These are phyloP conservation scores for Tyto alba DNA, from an alignment of 2,113 vertebrate genomes.

Conservation along the genomic window DNA sequence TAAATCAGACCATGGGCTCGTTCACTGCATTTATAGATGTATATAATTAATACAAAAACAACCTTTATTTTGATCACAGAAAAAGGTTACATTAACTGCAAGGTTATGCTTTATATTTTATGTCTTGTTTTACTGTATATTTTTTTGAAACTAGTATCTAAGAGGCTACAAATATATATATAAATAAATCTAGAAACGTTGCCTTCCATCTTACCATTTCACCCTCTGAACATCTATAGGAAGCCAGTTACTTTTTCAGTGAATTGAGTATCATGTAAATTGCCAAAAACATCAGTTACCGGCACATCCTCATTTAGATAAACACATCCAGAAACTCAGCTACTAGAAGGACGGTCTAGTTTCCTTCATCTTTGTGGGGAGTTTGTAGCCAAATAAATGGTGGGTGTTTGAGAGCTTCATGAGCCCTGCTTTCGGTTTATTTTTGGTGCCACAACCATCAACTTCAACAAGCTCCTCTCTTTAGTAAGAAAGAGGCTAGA, in stretches of 20 bases:
- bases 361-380: accelerated
- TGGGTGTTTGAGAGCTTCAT: accelerated
- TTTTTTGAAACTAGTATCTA: neutral
- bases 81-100: accelerated
- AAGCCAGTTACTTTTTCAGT: accelerated
- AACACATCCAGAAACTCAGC: neutral
- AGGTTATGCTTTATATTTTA: accelerated
- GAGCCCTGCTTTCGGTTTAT: accelerated
- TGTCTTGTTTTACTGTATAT: neutral
- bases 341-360: accelerated
- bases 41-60: accelerated
- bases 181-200: accelerated
- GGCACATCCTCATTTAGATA: accelerated
- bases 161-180: neutral
- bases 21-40: accelerated
- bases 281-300: neutral
- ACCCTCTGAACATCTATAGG: neutral
- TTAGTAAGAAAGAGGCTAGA: neutral
- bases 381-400: accelerated
- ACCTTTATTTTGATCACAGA: accelerated
- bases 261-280: accelerated
- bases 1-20: accelerated
- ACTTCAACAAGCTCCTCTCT: neutral
- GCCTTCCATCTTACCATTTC: neutral
- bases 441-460: neutral